These are phyloP conservation scores for Macrotrachela quadricornifera DNA, from an alignment of 1,140 invertebrate species.

Conservation along the genomic window DNA sequence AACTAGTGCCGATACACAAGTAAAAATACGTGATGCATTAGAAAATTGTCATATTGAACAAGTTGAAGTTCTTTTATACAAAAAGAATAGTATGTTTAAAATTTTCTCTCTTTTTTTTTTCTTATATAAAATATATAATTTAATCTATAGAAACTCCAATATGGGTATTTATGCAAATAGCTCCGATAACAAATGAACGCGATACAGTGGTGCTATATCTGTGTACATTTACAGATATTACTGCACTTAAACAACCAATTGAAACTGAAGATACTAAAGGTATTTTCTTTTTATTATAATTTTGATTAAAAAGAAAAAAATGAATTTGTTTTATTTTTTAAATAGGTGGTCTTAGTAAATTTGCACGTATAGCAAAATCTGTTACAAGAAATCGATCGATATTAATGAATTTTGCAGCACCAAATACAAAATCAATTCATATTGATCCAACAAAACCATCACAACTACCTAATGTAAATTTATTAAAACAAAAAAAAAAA, in stretches of 20 bases:
- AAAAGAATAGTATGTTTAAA: slow-evolving; percentile 88
- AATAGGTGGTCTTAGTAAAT: slow-evolving; percentile 80
- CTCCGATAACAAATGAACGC: slow-evolving; percentile 54
- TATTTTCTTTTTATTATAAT: no score
- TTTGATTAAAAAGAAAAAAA: no score
- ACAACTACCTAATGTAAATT: slow-evolving; percentile 6
- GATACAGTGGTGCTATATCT: slow-evolving; percentile 34
- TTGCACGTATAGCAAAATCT: slow-evolving; percentile 80
- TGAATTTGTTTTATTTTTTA: no score
- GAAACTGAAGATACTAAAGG: slow-evolving; percentile 30
- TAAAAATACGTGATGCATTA: slow-evolving; percentile 69
- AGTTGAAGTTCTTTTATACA: slow-evolving; percentile 85
- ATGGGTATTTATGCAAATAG: slow-evolving; percentile 94
- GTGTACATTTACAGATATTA: slow-evolving; percentile 36
- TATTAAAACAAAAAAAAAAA: no score
- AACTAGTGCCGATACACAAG: slow-evolving; percentile 76
- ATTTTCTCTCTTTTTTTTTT: not conserved
- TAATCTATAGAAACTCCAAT: slow-evolving; percentile 96
- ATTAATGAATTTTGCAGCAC: slow-evolving; percentile 36
- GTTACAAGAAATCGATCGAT: slow-evolving; percentile 63
- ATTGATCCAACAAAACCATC: slow-evolving; percentile 7
- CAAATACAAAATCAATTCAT: slow-evolving; percentile 3
- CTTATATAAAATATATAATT: not conserved
- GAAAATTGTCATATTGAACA: slow-evolving; percentile 77
- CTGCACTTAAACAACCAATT: slow-evolving; percentile 35